These are phyloP conservation scores for Candoia aspera DNA, from an alignment of 2,113 vertebrate genomes.

Conservation along the genomic window DNA sequence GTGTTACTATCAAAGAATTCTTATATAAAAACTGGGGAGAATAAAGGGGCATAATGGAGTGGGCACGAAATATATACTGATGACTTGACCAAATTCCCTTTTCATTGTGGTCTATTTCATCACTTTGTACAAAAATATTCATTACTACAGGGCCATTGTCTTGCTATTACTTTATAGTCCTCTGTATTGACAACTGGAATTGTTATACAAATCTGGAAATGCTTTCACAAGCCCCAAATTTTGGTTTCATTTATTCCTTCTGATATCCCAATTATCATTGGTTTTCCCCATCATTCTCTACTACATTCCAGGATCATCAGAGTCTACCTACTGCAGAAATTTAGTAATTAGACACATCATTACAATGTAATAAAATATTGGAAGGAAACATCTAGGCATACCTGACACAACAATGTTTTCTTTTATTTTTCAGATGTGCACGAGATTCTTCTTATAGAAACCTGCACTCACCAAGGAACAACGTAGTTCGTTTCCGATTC, in stretches of 20 bases:
- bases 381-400: background rate
- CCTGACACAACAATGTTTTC: background rate
- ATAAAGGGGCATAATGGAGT: background rate
- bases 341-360: background rate
- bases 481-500: conserved; percentile 76
- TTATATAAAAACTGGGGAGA: background rate
- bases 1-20: background rate
- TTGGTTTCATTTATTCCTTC: background rate
- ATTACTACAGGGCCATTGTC: background rate
- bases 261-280: background rate
- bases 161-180: background rate
- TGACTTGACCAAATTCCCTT: background rate
- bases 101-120: background rate
- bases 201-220: background rate
- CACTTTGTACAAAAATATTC: background rate
- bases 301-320: background rate
- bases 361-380: background rate
- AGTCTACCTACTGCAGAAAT: background rate
- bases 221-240: background rate
- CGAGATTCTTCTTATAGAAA: conserved; percentile 71
- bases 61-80: background rate
- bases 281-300: background rate
- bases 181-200: background rate
- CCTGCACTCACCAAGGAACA: conserved; percentile 30
- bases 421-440: conserved; percentile 72